These are phyloP conservation scores for Incurvaria masculella DNA, from an alignment of 2,888 invertebrate species.

Conservation along the genomic window DNA sequence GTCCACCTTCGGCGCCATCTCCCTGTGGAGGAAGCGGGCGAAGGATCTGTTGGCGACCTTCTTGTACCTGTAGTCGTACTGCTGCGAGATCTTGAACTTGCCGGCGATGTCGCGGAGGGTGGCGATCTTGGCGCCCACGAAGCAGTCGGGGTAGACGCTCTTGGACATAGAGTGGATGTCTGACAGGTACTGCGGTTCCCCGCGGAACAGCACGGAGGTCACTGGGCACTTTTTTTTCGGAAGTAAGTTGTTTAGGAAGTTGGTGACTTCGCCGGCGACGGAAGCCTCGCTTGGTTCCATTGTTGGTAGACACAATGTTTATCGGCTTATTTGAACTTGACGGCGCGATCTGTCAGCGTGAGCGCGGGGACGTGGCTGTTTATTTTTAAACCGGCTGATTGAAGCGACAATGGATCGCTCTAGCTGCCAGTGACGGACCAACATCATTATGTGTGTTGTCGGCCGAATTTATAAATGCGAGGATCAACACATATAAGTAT, in stretches of 20 bases:
- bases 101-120: constrained; percentile 37
- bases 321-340: too few relatives aligned
- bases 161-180: constrained; percentile 44
- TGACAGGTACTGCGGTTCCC: constrained; percentile 27
- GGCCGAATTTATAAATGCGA: too few relatives aligned
- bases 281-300: constrained; percentile 45
- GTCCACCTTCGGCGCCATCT: constrained; percentile 30
- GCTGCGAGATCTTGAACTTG: constrained; percentile 39
- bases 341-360: too few relatives aligned
- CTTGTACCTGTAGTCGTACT: constrained; percentile 40
- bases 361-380: neutral
- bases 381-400: neutral
- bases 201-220: constrained; percentile 19
- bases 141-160: constrained; percentile 42
- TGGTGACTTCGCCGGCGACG: constrained; percentile 40
- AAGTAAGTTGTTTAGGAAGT: constrained; percentile 33
- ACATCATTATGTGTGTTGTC: too few relatives aligned
- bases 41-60: constrained; percentile 37
- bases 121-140: constrained; percentile 38
- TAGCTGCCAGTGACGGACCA: neutral
- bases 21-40: constrained; percentile 36
- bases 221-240: constrained; percentile 37
- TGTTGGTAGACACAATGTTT: too few relatives aligned
- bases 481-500: too few relatives aligned
- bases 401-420: neutral